phyloP scores from a whole-genome alignment of 2,888 invertebrate species.

The Scelioninae gen. 1 region DNA sequence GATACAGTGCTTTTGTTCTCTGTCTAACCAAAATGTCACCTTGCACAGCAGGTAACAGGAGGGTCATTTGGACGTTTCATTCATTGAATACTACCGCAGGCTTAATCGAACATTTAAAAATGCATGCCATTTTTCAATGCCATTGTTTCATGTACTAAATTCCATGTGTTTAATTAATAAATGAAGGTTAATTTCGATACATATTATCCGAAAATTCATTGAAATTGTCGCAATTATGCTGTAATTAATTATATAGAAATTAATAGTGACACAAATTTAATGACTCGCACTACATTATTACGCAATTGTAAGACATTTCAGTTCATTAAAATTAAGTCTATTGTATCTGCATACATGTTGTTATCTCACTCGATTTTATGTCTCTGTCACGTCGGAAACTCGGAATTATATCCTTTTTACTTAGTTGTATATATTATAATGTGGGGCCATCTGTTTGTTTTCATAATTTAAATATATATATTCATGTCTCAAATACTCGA shows the following conservation, averaged over 20 bases:
- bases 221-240: not conserved
- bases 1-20: not conserved
- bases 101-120: constrained; percentile 8
- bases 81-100: constrained; percentile 30
- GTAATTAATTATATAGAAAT: constrained; percentile 24
- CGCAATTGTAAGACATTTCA: constrained; percentile 33
- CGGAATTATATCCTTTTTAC: not conserved
- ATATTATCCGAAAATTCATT: not conserved
- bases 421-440: not conserved
- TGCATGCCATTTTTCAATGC: constrained; percentile 4
- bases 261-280: constrained; percentile 28
- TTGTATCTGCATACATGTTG: constrained; percentile 15
- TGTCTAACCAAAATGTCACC: constrained; percentile 33
- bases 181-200: constrained; percentile 4
- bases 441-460: constrained; percentile 32
- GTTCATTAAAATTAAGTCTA: constrained; percentile 22
- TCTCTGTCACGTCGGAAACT: not conserved
- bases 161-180: constrained; percentile 14
- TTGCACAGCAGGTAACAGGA: constrained; percentile 36
- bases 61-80: constrained; percentile 37
- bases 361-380: not conserved
- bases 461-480: constrained; percentile 29
- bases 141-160: constrained; percentile 4
- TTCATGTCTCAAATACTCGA: constrained; percentile 12
- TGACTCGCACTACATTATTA: constrained; percentile 14